Percentiles rank a stretch among this genome's conserved stretches.
Conservation (phyloP, 2,888 invertebrate species). For the Xanthia togata region DNA sequence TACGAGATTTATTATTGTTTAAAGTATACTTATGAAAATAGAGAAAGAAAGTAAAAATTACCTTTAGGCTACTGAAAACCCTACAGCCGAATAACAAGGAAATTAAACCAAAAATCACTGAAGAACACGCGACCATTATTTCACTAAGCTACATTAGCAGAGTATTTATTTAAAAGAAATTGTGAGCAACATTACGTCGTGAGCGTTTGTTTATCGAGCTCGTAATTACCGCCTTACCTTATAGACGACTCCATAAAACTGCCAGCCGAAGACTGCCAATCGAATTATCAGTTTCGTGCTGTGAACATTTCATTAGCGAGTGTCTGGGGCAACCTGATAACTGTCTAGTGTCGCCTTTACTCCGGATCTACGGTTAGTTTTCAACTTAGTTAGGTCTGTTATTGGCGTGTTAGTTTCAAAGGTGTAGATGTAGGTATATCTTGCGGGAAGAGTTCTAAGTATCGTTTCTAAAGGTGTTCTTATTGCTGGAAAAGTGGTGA, state of each 20-base stretch:
- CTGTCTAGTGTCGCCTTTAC: slow-evolving; percentile 34
- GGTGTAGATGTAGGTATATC: not conserved
- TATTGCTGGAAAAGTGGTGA: slow-evolving; percentile 15
- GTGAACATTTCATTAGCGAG: slow-evolving; percentile 61
- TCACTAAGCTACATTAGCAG: slow-evolving; percentile 24
- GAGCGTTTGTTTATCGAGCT: slow-evolving; percentile 62
- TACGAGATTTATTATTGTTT: too few relatives aligned
- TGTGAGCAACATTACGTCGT: slow-evolving; percentile 44
- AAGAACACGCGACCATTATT: slow-evolving; percentile 10
- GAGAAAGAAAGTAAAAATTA: not conserved
- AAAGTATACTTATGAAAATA: not conserved
- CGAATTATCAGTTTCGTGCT: slow-evolving; percentile 64
- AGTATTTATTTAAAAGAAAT: slow-evolving; percentile 57
- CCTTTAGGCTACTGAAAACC: not conserved
- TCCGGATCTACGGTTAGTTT: slow-evolving; percentile 21
- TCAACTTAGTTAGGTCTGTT: slow-evolving; percentile 24
- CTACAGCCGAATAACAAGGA: not conserved
- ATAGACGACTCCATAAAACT: slow-evolving; percentile 71
- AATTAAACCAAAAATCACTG: slow-evolving; percentile 23
- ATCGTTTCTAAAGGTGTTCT: slow-evolving; percentile 4
- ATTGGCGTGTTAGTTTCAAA: slow-evolving; percentile 12
- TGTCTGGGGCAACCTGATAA: slow-evolving; percentile 40
- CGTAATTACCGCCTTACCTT: slow-evolving; percentile 72
- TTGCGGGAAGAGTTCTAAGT: slow-evolving; percentile 12
- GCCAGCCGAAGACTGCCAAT: slow-evolving; percentile 67